These are phyloP conservation scores for Micromussa lordhowensis DNA, from an alignment of 92 coral and sea anemone species.

Conservation along the genomic window DNA sequence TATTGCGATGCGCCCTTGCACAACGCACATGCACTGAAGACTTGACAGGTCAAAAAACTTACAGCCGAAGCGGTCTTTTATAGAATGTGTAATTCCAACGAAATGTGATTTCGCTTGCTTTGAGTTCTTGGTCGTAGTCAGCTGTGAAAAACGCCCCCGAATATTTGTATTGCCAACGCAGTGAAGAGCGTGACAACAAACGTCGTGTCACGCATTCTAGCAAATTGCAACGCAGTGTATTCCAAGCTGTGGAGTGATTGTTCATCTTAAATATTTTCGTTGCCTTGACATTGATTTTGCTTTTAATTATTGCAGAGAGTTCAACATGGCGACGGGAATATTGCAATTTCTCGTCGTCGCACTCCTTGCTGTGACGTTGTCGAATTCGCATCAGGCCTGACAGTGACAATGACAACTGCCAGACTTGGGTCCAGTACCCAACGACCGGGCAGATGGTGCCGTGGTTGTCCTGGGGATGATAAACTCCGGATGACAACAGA, in stretches of 20 bases:
- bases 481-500: conserved; percentile 21
- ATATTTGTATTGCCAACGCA: neutral
- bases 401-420: conserved; percentile 47
- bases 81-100: too few relatives aligned
- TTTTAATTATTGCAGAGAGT: neutral
- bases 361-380: conserved; percentile 32
- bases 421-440: conserved; percentile 30
- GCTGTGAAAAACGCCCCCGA: too few relatives aligned
- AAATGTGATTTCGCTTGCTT: too few relatives aligned
- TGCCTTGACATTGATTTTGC: neutral
- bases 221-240: neutral
- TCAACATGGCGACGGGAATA: conserved; percentile 26
- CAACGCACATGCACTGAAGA: too few relatives aligned
- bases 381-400: conserved; percentile 8
- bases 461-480: conserved; percentile 51
- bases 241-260: neutral
- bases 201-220: neutral
- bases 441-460: conserved; percentile 22
- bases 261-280: neutral
- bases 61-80: too few relatives aligned
- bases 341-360: conserved; percentile 23
- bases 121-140: too few relatives aligned
- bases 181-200: neutral
- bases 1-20: too few relatives aligned
- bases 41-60: too few relatives aligned